phyloP scores from a whole-genome alignment of 2,797 vertebrate species.

The Vireo griseus region DNA sequence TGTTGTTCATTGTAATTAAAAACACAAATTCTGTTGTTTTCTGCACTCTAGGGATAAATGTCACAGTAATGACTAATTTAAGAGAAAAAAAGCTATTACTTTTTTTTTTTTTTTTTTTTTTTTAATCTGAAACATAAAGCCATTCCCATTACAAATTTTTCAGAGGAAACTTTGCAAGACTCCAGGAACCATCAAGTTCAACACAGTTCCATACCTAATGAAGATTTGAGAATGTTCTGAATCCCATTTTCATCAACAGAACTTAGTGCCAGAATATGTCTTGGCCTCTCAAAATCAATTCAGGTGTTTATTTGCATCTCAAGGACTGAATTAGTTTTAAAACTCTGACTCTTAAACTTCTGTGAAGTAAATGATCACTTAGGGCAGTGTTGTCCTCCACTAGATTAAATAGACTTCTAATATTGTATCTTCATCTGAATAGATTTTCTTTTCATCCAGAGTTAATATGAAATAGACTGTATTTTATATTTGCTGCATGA shows the following conservation, averaged over 20 bases:
- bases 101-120: background rate
- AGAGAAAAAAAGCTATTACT: background rate
- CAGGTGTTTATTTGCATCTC: background rate
- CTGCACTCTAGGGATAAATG: background rate
- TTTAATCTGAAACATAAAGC: background rate
- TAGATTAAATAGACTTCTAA: background rate
- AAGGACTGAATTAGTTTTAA: background rate
- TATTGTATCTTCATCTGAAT: conserved; percentile 36
- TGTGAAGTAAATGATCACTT: conserved; percentile 18
- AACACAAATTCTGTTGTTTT: background rate
- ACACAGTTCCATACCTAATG: background rate
- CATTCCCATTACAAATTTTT: background rate
- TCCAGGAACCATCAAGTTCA: background rate
- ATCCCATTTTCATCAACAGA: background rate
- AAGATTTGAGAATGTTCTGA: background rate
- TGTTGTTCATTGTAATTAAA: conserved; percentile 8
- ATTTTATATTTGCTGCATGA: conserved; percentile 53
- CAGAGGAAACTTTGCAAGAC: background rate
- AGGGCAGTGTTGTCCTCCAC: background rate
- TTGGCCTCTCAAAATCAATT: background rate
- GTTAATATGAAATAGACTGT: conserved; percentile 28
- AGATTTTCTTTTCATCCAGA: conserved; percentile 12
- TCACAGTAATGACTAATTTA: background rate
- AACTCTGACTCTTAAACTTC: background rate
- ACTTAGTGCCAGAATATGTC: background rate